Conservation (phyloP, 2,113 vertebrate genomes). For the Zingel zingel region DNA sequence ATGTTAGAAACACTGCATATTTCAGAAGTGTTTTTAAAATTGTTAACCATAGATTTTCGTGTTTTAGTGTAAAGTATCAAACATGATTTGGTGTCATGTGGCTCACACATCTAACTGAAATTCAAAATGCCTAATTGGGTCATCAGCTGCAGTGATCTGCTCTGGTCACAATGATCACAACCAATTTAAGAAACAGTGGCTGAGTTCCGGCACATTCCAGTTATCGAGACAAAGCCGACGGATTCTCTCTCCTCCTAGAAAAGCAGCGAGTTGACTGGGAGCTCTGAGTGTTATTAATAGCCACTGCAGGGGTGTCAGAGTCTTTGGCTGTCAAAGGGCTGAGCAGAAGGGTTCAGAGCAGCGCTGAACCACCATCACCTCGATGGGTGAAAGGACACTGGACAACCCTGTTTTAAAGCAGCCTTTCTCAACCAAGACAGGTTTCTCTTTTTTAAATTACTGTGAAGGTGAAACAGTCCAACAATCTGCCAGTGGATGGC, state of each 20-base stretch:
- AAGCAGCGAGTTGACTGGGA: slow-evolving; percentile 47
- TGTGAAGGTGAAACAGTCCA: background rate
- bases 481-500: slow-evolving; percentile 56
- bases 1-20: background rate
- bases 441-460: background rate
- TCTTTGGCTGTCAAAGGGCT: slow-evolving; percentile 64
- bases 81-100: slow-evolving; percentile 14
- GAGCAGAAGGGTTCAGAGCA: slow-evolving; percentile 26
- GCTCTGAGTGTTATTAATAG: slow-evolving; percentile 69
- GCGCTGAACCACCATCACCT: slow-evolving; percentile 38
- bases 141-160: slow-evolving; percentile 44
- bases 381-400: slow-evolving; percentile 23
- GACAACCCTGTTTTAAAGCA: slow-evolving; percentile 12
- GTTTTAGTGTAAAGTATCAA: background rate
- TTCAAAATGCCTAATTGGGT: slow-evolving; percentile 5
- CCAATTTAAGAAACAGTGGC: slow-evolving; percentile 46
- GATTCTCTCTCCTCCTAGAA: slow-evolving; percentile 40
- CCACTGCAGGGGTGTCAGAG: slow-evolving; percentile 51
- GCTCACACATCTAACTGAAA: slow-evolving; percentile 5
- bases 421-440: background rate
- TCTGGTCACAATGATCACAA: slow-evolving; percentile 56
- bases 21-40: background rate
- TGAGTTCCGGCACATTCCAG: slow-evolving; percentile 53
- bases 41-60: background rate
- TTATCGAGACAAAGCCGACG: slow-evolving; percentile 51